These are phyloP conservation scores for Vespertilio murinus DNA, from an alignment of 2,797 vertebrate species.

Conservation along the genomic window DNA sequence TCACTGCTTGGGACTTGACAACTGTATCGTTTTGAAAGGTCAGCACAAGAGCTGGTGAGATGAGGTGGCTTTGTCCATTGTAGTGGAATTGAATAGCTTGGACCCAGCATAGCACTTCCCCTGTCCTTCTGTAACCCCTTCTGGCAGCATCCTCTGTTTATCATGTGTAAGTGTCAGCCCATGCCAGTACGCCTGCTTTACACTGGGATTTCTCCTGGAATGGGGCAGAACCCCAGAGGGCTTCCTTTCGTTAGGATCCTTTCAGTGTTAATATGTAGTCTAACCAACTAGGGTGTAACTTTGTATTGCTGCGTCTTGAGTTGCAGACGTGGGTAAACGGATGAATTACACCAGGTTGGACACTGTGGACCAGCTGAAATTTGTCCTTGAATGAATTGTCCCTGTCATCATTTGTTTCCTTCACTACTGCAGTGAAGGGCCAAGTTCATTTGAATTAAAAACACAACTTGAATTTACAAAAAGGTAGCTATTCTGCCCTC, in stretches of 20 bases:
- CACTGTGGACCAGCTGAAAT: background rate
- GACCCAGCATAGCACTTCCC: background rate
- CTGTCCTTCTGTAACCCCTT: background rate
- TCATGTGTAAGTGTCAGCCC: background rate
- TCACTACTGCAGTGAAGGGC: background rate
- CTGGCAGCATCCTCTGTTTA: background rate
- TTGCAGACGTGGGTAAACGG: background rate
- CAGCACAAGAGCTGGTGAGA: background rate
- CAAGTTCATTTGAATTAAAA: slow-evolving; percentile 32
- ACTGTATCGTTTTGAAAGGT: background rate
- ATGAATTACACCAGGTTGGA: background rate
- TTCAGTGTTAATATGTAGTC: background rate
- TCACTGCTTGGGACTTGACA: background rate
- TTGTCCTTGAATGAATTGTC: background rate
- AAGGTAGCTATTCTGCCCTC: background rate
- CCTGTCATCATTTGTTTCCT: slow-evolving; percentile 30
- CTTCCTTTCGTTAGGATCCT: slow-evolving; percentile 13
- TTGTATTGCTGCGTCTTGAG: slow-evolving; percentile 26
- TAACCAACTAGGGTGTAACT: background rate
- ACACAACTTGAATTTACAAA: background rate
- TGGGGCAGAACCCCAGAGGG: background rate
- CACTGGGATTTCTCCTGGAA: background rate
- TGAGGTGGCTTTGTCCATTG: background rate
- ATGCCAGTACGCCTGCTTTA: background rate
- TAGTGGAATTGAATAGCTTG: background rate